phyloP scores from a whole-genome alignment of 1,140 invertebrate species.

The Leucophenga varia region DNA sequence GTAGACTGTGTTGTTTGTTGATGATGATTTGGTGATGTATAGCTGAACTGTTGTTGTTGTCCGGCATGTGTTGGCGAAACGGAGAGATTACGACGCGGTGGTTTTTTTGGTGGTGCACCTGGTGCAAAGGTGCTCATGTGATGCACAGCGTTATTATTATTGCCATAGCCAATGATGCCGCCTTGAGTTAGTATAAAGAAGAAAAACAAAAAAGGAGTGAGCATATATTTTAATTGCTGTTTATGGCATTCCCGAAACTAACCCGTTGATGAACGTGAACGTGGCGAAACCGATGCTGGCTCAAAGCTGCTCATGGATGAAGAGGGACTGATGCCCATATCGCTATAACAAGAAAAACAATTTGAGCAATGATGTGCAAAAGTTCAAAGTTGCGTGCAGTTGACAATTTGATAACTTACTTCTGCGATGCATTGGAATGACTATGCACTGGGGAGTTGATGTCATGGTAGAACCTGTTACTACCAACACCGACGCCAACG shows the following conservation, averaged over 20 bases:
- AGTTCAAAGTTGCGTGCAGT: neutral
- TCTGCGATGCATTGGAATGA: conserved; percentile 27
- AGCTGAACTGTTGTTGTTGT: conserved; percentile 38
- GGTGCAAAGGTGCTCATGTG: conserved; percentile 58
- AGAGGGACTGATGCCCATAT: conserved; percentile 49
- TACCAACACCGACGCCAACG: neutral
- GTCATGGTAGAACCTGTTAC: conserved; percentile 37
- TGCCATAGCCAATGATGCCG: conserved; percentile 18
- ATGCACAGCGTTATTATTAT: conserved; percentile 17
- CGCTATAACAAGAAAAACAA: conserved; percentile 15
- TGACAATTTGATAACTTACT: conserved; percentile 18
- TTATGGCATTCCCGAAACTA: too few relatives aligned
- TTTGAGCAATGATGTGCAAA: neutral
- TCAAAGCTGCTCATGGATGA: conserved; percentile 54
- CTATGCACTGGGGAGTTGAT: conserved; percentile 44
- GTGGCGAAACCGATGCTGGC: conserved; percentile 55
- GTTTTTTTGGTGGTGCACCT: conserved; percentile 84
- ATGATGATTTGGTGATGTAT: conserved; percentile 46
- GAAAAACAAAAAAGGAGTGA: too few relatives aligned
- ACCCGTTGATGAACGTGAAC: conserved; percentile 46
- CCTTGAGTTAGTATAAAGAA: conserved; percentile 9
- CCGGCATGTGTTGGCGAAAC: conserved; percentile 67
- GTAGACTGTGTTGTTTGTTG: conserved; percentile 15
- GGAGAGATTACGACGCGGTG: conserved; percentile 79
- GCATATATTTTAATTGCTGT: too few relatives aligned